Percentiles rank a stretch among this genome's conserved stretches.
Evolutionary conservation across 2,888 invertebrate genomes (phyloP).

Genomic region (Metellina segmentata): DNA sequence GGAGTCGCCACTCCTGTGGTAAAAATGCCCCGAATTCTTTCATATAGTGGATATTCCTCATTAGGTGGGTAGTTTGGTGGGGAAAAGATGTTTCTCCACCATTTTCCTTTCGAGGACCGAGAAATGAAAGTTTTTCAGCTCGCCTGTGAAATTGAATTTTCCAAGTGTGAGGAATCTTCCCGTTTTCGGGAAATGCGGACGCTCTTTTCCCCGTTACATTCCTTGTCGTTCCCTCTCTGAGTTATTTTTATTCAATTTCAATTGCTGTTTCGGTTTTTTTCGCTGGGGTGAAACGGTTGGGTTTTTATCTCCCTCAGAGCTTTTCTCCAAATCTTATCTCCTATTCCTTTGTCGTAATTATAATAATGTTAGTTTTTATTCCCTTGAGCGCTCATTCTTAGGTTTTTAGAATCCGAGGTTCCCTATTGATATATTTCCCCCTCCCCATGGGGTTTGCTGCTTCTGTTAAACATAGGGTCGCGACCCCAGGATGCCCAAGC

Average conservation of each 20-base stretch:
- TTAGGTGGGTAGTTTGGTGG: conserved; percentile 12
- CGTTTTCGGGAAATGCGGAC: neutral
- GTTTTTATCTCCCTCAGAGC: neutral
- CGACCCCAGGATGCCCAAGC: too few relatives aligned
- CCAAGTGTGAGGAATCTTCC: conserved; percentile 35
- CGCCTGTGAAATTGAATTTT: conserved; percentile 40
- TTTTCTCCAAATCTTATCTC: neutral
- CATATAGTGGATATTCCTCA: conserved; percentile 36
- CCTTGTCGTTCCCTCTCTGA: neutral
- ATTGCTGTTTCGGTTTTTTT: conserved; percentile 16
- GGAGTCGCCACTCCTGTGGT: neutral
- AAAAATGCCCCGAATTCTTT: neutral
- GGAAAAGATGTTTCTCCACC: neutral
- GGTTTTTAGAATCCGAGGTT: too few relatives aligned
- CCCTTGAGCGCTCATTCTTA: too few relatives aligned
- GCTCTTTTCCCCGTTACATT: neutral
- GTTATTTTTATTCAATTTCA: conserved; percentile 44
- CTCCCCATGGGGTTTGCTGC: too few relatives aligned
- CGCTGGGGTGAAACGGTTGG: neutral
- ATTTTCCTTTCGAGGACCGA: conserved; percentile 23
- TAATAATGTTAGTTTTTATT: too few relatives aligned
- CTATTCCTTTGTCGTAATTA: too few relatives aligned
- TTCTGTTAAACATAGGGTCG: too few relatives aligned
- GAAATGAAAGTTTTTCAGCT: conserved; percentile 27
- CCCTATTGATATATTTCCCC: too few relatives aligned